Evolutionary conservation across 2,888 invertebrate genomes (phyloP).

Genomic region (Diadromus collaris): DNA sequence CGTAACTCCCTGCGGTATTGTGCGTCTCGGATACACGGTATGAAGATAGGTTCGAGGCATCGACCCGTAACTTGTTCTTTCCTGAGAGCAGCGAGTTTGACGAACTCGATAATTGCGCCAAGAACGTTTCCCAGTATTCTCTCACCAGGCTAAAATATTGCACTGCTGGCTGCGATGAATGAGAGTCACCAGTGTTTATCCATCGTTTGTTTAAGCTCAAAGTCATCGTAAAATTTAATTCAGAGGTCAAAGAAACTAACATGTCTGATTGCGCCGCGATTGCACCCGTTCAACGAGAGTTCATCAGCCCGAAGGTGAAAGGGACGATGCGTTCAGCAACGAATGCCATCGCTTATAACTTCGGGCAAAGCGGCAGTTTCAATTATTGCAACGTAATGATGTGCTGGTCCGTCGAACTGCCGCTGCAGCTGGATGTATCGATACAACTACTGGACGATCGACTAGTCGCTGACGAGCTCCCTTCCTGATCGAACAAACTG

Average conservation of each 20-base stretch:
- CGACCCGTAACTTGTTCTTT: background rate
- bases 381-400: constrained; percentile 52
- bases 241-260: background rate
- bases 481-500: constrained; percentile 41
- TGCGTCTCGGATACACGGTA: background rate
- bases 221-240: background rate
- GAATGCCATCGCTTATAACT: background rate
- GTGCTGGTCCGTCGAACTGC: constrained; percentile 25
- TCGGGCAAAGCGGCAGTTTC: constrained; percentile 12
- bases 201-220: background rate
- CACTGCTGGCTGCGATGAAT: constrained; percentile 34
- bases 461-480: constrained; percentile 11
- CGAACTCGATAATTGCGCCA: constrained; percentile 58
- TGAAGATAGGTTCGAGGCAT: background rate
- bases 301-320: background rate
- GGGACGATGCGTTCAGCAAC: background rate
- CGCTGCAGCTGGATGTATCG: constrained; percentile 21
- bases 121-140: constrained; percentile 51
- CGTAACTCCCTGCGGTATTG: too few species aligned
- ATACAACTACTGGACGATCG: constrained; percentile 27
- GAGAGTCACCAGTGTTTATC: constrained; percentile 31
- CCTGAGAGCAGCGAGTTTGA: constrained; percentile 41
- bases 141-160: constrained; percentile 16
- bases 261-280: background rate
- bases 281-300: background rate